Percentiles rank a stretch among this genome's conserved stretches.
Conservation (phyloP, 2,797 vertebrate species). For the Mallotus villosus region DNA sequence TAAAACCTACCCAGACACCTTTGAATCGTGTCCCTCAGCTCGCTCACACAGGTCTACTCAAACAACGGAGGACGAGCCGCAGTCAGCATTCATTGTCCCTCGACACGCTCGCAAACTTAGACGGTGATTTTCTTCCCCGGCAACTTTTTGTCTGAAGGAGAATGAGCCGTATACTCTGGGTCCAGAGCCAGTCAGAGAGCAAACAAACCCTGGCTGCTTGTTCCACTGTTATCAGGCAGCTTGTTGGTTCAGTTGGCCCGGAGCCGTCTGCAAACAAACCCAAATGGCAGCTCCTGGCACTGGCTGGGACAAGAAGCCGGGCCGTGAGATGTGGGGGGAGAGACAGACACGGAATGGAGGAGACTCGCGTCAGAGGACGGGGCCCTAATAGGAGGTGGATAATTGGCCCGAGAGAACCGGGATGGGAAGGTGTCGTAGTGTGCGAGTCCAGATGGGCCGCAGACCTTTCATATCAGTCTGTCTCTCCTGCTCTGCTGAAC, state of each 20-base stretch:
- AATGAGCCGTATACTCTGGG: not conserved
- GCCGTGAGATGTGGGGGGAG: constrained; percentile 54
- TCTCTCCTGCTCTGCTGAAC: not conserved
- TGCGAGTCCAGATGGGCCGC: not conserved
- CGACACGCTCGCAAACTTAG: not conserved
- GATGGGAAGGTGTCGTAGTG: not conserved
- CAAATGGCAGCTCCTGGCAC: constrained; percentile 76
- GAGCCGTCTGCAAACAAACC: constrained; percentile 75
- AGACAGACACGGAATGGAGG: constrained; percentile 52
- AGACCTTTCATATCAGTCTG: not conserved
- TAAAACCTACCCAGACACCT: not conserved
- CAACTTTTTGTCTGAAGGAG: not conserved
- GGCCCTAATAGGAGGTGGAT: not conserved
- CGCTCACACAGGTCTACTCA: not conserved
- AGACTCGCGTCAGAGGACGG: constrained; percentile 54
- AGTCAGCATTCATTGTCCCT: not conserved
- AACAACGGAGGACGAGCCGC: not conserved
- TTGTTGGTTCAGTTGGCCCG: constrained; percentile 79
- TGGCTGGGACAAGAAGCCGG: constrained; percentile 51
- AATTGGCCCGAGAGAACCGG: not conserved
- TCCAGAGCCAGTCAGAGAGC: constrained; percentile 47
- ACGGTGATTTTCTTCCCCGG: not conserved
- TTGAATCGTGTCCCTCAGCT: constrained; percentile 18
- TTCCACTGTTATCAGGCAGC: constrained; percentile 77
- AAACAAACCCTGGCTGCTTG: constrained; percentile 61